These are phyloP conservation scores for Mus pahari DNA, from an alignment of 2,113 vertebrate species.

Conservation along the genomic window DNA sequence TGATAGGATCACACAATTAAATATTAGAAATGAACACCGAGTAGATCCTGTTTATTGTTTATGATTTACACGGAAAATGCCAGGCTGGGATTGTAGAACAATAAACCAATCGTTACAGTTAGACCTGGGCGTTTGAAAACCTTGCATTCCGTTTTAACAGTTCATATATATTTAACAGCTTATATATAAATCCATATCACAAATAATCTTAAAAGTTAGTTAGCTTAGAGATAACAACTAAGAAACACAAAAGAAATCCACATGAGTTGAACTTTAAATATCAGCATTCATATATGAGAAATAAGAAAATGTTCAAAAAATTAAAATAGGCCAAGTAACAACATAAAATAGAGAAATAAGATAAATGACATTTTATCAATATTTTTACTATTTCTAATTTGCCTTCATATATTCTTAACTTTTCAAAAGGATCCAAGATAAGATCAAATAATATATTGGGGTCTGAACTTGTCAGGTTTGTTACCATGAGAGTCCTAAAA, in stretches of 20 bases:
- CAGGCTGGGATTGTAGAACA: conserved; percentile 72
- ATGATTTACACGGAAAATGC: conserved; percentile 79
- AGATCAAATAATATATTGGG: conserved; percentile 61
- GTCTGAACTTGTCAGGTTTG: conserved; percentile 51
- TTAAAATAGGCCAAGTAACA: conserved; percentile 75
- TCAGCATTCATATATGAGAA: conserved; percentile 75
- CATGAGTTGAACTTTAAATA: conserved; percentile 78
- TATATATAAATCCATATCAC: conserved; percentile 81
- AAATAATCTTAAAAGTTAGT: conserved; percentile 79
- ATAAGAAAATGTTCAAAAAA: conserved; percentile 72
- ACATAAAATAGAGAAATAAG: conserved; percentile 72
- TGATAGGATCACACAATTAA: conserved; percentile 71
- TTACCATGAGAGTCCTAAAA: conserved; percentile 59
- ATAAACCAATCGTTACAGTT: conserved; percentile 81
- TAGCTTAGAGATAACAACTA: conserved; percentile 75
- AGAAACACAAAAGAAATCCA: conserved; percentile 74
- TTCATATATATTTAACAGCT: conserved; percentile 80
- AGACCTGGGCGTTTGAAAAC: conserved; percentile 79
- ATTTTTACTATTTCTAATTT: conserved; percentile 76
- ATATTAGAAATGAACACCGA: conserved; percentile 80
- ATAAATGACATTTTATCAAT: conserved; percentile 71
- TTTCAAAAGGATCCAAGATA: conserved; percentile 66
- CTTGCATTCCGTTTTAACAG: conserved; percentile 80
- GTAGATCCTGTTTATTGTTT: conserved; percentile 83
- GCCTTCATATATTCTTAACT: conserved; percentile 72